Base-by-base conservation (phyloP, 2,888 invertebrate species). In the Chaitophorus viminalis region DNA sequence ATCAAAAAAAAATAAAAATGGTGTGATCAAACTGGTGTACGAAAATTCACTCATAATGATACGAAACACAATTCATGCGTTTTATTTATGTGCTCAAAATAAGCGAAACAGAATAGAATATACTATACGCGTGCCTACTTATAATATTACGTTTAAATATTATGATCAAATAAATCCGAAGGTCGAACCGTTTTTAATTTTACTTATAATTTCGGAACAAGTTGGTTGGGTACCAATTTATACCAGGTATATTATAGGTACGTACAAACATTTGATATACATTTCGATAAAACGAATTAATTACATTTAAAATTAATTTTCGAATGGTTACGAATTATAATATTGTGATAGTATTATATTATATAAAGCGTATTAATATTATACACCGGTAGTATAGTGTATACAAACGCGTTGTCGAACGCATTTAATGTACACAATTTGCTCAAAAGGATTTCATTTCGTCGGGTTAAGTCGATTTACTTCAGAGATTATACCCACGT, bases 371-470 rank as follows among this genome's bases (percentile, higher is more conserved):
- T 68, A 25, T 68, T 8, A 29, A 29, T 68, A 25, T 68, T 8
- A 29, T 9, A 6, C 25, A 29, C 4, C 25, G 60, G 46, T 46
- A 25, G 25, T 25, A 21, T 21, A 25, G 11, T 29, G 25, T 68
- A 68, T 21, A 21, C 21, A 21, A n/a, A n/a, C n/a, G n/a, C n/a
- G 29, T 29, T 25, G 9, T 68, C 68, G 68, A 29, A n/a, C n/a
- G n/a, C n/a, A 68, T 3, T 25, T 68, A 68, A 29, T n/a, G 29
- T 46, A 46, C 4, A 68, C 68, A 11, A 68, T 33, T 72, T 4
- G 33, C 31, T 81, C 39, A 68, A 68, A 39, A 68, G n/a, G 29
- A 81, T 81, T 68, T 68, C 18, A 39, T 68, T 81, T 29, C 21
- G 11, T 11, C n/a, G 39, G 29, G 29, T 6, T 46, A 68, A 68